phyloP scores from a whole-genome alignment of 2,888 invertebrate species.

The Synanthedon vespiformis region DNA sequence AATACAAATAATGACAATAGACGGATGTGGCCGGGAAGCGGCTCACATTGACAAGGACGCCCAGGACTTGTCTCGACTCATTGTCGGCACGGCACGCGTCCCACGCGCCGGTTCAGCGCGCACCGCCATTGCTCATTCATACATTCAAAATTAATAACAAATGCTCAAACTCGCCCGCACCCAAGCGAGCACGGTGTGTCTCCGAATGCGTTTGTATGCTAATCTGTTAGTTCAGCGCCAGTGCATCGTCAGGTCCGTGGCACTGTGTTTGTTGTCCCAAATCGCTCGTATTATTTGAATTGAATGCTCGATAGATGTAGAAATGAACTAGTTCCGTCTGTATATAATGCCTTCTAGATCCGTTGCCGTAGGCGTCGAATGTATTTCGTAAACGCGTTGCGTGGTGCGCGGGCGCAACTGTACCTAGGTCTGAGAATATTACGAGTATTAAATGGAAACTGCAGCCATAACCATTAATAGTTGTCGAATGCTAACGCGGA shows the following conservation, averaged over 20 bases:
- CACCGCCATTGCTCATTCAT: constrained; percentile 66
- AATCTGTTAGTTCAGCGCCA: constrained; percentile 55
- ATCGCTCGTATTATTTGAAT: constrained; percentile 68
- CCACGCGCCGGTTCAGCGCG: constrained; percentile 53
- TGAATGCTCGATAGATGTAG: constrained; percentile 66
- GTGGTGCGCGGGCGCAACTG: constrained; percentile 41
- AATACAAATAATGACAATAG: constrained; percentile 66
- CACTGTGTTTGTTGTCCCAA: constrained; percentile 62
- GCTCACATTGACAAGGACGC: constrained; percentile 71
- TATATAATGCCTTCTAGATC: constrained; percentile 35
- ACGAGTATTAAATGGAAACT: constrained; percentile 45
- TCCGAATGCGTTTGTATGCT: constrained; percentile 66
- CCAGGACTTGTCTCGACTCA: constrained; percentile 64
- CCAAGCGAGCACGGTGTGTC: constrained; percentile 50
- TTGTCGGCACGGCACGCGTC: constrained; percentile 62
- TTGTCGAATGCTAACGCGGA: constrained; percentile 51
- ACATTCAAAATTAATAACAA: constrained; percentile 68
- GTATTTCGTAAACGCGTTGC: constrained; percentile 56
- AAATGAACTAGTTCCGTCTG: constrained; percentile 60
- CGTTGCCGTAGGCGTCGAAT: constrained; percentile 45
- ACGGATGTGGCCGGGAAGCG: constrained; percentile 68
- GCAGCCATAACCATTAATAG: constrained; percentile 61
- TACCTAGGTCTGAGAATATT: constrained; percentile 33
- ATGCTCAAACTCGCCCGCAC: constrained; percentile 58
- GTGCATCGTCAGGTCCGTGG: constrained; percentile 60